Base-by-base conservation (phyloP, 1,140 invertebrate genomes). In the Octopus bimaculoides region DNA sequence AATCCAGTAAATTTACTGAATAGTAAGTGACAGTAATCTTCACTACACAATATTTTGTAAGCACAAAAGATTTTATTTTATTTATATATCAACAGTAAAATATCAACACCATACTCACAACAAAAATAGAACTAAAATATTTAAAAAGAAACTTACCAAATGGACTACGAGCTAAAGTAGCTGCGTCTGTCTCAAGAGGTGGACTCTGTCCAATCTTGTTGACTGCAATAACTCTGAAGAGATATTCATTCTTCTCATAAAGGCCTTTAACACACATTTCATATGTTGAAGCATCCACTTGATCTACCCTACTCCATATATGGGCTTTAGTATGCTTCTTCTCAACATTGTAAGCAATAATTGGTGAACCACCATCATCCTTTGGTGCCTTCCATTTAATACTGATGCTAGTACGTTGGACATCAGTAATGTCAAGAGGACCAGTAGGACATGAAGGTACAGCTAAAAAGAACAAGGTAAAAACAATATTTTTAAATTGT, bases 341-440 rank as follows among this genome's bases (percentile, higher is more conserved):
- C 95, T 99, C 97, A 5, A 99, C 93, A 52, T 97, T 93, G 87
- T 99, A 99, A 86, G 97, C 96, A 0, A 95, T 97, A 78, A 99
- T 92, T 73, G 92, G 93, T 20, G 96, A 91, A 52, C 97, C 97
- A 69, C 97, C 97, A 90, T 98, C 96, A 86, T 95, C 94, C 8
- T 93, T 92, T 0, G 97, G 96, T 82, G 96, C 95, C 86, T 84
- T 79, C 88, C 87, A 88, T 56, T 85, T 83, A 75, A 89, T 84
- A 17, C 83, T 87, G 17, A 87, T 79, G 66, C 77, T 81, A 4
- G 84, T 84, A n/a, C 84, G 82, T 41, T 81, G 94, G 93, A 89
- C 84, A 61, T 87, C 85, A 7, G 80, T 84, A 66, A 84, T 84
- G 77, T 85, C 87, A 73, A 91, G 81, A 56, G 84, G 82, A 26